These are phyloP conservation scores for Luffia ferchaultella DNA, from an alignment of 2,888 invertebrate species.

Conservation along the genomic window DNA sequence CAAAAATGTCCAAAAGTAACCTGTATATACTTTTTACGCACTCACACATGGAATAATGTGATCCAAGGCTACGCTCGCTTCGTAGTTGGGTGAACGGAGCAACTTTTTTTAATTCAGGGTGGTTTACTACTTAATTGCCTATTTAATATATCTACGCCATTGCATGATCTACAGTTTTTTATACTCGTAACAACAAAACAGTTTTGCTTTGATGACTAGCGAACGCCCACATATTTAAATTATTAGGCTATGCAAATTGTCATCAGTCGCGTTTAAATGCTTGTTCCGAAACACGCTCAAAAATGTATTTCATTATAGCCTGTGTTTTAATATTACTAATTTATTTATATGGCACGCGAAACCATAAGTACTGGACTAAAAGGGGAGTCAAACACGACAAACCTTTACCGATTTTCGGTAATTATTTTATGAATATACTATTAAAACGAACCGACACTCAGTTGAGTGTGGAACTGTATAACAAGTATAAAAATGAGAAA, in stretches of 20 bases:
- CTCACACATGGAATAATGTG: no score
- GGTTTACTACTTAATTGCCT: no score
- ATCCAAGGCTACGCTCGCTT: no score
- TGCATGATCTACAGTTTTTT: no score
- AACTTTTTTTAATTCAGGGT: no score
- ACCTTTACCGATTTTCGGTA: slow-evolving; percentile 5
- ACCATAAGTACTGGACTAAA: slow-evolving; percentile 6
- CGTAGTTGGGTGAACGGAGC: no score
- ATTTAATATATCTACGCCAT: no score
- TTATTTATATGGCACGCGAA: neutral
- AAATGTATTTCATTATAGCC: no score
- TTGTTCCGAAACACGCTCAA: slow-evolving; percentile 17
- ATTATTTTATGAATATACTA: neutral
- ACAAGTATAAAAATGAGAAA: slow-evolving; percentile 1
- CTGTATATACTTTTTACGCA: no score
- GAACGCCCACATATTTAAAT: slow-evolving; percentile 14
- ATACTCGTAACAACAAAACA: no score
- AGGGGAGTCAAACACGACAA: slow-evolving; percentile 4
- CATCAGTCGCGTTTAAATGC: slow-evolving; percentile 18
- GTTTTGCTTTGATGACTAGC: slow-evolving; percentile 19
- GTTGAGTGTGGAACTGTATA: neutral
- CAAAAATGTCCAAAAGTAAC: no score
- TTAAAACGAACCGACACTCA: neutral
- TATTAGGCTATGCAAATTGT: slow-evolving; percentile 15
- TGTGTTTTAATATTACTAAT: neutral